Evolutionary conservation across 2,888 invertebrate genomes (phyloP), one percentile per base, ranked within the genome.

Genomic region (Tinea pellionella): DNA sequence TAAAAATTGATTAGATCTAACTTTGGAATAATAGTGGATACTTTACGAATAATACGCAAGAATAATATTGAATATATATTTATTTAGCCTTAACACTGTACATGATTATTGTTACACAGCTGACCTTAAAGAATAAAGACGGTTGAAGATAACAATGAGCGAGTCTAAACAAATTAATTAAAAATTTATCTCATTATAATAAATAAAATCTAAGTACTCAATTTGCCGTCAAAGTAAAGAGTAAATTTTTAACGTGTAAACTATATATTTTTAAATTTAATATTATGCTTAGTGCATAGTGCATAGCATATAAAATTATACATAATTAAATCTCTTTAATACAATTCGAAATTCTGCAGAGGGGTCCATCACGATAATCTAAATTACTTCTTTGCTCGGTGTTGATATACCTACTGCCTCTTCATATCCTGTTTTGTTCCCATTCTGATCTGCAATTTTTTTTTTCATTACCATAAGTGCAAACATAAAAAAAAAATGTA

Each of bases 381-480:
- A 90, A 75, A 90, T 81, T 71, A 94, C 91, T 82, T 96, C 94
- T 83, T 96, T 96, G 70, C 95, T 96, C 11, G 96, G 96, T 42
- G 96, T 96, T 56, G 96, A 96, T 72, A 96, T 96, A 64, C 96
- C 97, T 68, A 94, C 89, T 42, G 96, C 94, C 85, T 96, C 96
- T 78, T 97, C 97, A 72, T 97, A 97, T 59, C 94, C 96, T 32
- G 90, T 85, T 73, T 92, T 90, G 59, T 89, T 88, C 71, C 91
- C 92, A 64, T 80, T 77, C 71, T 85, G 88, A 67, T 84, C 88
- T 86, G 81, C 63, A 84, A 65, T n/a, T 47, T 47, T 15, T 2
- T 2, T 41, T 41, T 6, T 2, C 2, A 41, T n/a, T 41, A 41
- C n/a, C n/a, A n/a, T n/a, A n/a, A n/a, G n/a, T n/a, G n/a, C n/a